Evolutionary conservation across 2,797 vertebrate species (phyloP).

Genomic region (Luscinia megarhynchos): DNA sequence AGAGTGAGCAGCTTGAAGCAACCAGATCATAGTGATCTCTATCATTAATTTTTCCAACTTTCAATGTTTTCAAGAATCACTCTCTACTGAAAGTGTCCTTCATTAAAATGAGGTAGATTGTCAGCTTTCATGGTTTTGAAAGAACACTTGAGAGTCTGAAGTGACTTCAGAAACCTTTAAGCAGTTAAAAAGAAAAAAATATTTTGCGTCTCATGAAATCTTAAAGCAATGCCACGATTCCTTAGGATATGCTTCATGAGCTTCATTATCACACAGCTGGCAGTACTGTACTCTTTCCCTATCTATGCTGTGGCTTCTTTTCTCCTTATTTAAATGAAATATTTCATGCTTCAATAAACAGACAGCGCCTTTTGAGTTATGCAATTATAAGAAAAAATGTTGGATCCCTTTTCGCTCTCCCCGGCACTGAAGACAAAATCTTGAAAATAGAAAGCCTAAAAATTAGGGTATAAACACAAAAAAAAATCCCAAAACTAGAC

Average conservation of each 20-base stretch:
- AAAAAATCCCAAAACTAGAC: background rate
- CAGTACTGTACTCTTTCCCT: background rate
- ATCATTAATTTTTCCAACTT: background rate
- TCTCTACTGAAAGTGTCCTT: background rate
- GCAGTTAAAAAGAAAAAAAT: background rate
- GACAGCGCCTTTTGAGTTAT: background rate
- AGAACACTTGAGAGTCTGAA: background rate
- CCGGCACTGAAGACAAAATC: background rate
- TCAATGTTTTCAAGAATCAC: background rate
- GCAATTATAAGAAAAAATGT: background rate
- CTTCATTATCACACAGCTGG: background rate
- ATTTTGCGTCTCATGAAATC: background rate
- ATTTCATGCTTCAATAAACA: background rate
- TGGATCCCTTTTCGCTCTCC: background rate
- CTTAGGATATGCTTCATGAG: background rate
- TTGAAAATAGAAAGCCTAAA: background rate
- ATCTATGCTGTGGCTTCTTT: background rate
- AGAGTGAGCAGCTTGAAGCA: background rate
- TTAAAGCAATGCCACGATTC: background rate
- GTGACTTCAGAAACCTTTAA: background rate
- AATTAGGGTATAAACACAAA: background rate
- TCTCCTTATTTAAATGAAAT: background rate
- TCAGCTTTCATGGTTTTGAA: background rate
- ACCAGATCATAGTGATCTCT: background rate
- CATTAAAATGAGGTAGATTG: background rate